phyloP scores from a whole-genome alignment of 1,140 invertebrate species.

The Trichonephila clavipes region DNA sequence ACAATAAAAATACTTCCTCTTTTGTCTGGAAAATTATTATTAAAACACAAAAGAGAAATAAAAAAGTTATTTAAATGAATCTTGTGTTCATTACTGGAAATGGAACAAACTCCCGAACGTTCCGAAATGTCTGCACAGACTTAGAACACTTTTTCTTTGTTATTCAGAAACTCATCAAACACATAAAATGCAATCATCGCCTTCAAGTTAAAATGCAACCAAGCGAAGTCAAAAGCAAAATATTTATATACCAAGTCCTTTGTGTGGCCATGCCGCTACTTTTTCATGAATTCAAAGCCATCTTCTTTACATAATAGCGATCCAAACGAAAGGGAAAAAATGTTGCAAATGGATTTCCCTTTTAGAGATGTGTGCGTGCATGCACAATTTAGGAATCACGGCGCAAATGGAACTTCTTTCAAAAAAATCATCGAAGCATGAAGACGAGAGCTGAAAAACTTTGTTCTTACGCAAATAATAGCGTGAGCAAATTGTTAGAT shows the following conservation, averaged over 20 bases:
- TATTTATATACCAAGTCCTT: slow-evolving; percentile 26
- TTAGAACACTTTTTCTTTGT: slow-evolving; percentile 3
- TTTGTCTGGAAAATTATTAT: not conserved
- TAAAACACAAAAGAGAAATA: not conserved
- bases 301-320: slow-evolving; percentile 14
- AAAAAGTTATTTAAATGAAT: not conserved
- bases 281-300: not conserved
- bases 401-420: slow-evolving; percentile 50
- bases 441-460: slow-evolving; percentile 2
- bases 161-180: not conserved
- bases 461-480: slow-evolving; percentile 38
- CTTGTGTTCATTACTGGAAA: not conserved
- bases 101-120: not conserved
- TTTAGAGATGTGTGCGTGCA: not conserved
- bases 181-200: not conserved
- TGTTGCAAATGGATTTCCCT: slow-evolving; percentile 27
- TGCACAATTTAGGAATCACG: not conserved
- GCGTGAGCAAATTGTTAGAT: slow-evolving; percentile 33
- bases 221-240: slow-evolving; percentile 22
- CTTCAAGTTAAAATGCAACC: not conserved
- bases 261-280: not conserved
- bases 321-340: slow-evolving; percentile 3
- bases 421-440: slow-evolving; percentile 27
- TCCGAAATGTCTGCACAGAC: not conserved
- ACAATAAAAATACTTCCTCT: not conserved